These are phyloP conservation scores for Zaprionus ornatus DNA, from an alignment of 1,140 invertebrate species.

Conservation along the genomic window DNA sequence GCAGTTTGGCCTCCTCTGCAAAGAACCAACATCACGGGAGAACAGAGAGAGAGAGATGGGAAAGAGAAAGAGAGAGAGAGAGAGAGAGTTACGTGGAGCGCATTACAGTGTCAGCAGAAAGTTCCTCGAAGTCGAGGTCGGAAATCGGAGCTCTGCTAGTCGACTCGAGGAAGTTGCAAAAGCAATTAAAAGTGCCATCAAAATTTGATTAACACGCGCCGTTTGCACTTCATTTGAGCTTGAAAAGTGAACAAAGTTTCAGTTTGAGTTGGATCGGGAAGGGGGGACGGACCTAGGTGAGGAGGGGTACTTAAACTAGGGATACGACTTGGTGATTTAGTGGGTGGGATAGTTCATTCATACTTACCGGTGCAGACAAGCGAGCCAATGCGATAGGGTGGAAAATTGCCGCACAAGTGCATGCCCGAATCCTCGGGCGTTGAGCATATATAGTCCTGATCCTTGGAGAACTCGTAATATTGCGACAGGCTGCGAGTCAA, in stretches of 20 bases:
- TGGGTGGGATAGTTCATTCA: background rate
- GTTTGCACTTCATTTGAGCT: constrained; percentile 77
- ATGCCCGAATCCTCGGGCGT: constrained; percentile 96
- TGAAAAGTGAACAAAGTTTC: constrained; percentile 47
- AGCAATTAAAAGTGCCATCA: constrained; percentile 78
- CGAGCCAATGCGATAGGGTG: constrained; percentile 89
- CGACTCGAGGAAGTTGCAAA: constrained; percentile 43
- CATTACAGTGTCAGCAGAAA: background rate
- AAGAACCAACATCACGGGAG: background rate
- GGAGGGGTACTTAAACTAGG: background rate
- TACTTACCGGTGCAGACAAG: constrained; percentile 87
- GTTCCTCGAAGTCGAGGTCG: background rate
- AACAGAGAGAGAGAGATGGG: background rate
- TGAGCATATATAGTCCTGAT: constrained; percentile 99
- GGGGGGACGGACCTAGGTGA: background rate
- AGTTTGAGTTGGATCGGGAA: constrained; percentile 2
- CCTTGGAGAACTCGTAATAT: constrained; percentile 92
- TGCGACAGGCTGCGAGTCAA: constrained; percentile 86
- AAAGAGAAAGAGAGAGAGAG: background rate
- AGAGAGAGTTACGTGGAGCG: background rate
- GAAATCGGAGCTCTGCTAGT: background rate
- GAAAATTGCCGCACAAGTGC: constrained; percentile 95
- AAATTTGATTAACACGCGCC: constrained; percentile 75
- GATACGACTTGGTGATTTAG: background rate
- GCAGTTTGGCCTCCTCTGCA: constrained; percentile 84